Base-by-base conservation (phyloP, 2,888 invertebrate species). In the Brachyptera putata region DNA sequence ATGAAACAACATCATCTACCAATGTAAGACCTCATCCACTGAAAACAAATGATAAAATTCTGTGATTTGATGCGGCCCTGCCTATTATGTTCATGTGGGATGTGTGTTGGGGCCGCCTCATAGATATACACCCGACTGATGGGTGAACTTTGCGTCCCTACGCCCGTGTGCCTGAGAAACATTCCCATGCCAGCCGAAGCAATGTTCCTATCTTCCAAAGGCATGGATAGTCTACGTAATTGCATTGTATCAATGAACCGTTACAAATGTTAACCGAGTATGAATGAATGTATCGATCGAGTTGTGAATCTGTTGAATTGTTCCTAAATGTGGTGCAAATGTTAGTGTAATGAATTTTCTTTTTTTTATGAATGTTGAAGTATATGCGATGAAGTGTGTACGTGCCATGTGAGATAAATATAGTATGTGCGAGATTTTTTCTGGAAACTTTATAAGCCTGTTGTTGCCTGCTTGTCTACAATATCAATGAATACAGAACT, bases 41-140 rank as follows among this genome's bases (percentile, higher is more conserved):
- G 34, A 53, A 50, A 53, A 53, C 61, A 55, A 63, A 63, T 55
- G 58, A 37, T 58, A 26, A 60, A 63, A 61, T 59, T 73, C 77
- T 77, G 77, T 77, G 77, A 77, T 77, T 76, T 76, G 77, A 72
- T 75, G 74, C 73, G 74, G 76, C 73, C 76, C 76, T 30, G 11
- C 5, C 30, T 11, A 11, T 30, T 7, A 30, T 11, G 5, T 30
- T 11, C 30, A 7, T 46, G 21, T n/a, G 21, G 46, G n/a, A 18
- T 36, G 18, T 57, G 46, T 62, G 57, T 18, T 48, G 50, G 61
- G 64, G 26, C 61, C 61, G 25, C 63, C 63, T 64, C 64, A 64
- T 61, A n/a, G n/a, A n/a, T n/a, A 62, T 65, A 66, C 66, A 66
- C 66, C 68, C 64, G 67, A 67, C 66, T 68, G 64, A 64, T 61